These are phyloP conservation scores for Xiphorhynchus elegans DNA, from an alignment of 2,113 vertebrate species.

Conservation along the genomic window DNA sequence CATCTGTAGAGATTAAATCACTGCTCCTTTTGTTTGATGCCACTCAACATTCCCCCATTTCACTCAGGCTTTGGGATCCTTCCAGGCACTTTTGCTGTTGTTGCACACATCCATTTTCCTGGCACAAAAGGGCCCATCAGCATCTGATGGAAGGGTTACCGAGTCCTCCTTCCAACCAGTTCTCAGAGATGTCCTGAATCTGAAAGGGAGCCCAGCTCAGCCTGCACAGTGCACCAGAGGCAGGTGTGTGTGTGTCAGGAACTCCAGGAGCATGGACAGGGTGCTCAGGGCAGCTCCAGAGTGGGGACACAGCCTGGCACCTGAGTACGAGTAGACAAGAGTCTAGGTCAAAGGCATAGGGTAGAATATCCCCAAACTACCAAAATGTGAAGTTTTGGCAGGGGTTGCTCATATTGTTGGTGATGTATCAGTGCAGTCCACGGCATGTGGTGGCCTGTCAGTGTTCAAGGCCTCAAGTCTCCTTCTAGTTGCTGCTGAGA, in stretches of 20 bases:
- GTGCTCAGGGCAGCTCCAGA: neutral
- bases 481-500: neutral
- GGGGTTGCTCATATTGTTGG: neutral
- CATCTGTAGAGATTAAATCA: conserved; percentile 60
- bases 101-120: conserved; percentile 41
- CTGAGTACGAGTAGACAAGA: neutral
- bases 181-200: neutral
- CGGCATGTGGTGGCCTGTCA: neutral
- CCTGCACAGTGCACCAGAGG: neutral
- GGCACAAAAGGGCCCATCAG: conserved; percentile 27
- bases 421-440: neutral
- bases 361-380: neutral
- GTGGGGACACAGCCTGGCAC: neutral
- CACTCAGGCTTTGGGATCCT: conserved; percentile 34
- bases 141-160: conserved; percentile 10
- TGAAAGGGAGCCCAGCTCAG: neutral
- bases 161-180: neutral
- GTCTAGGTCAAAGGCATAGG: neutral
- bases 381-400: neutral
- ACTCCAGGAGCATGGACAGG: neutral
- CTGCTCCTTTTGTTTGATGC: conserved; percentile 39
- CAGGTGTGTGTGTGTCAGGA: neutral
- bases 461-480: neutral
- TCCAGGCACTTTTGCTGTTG: conserved; percentile 58
- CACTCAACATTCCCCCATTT: conserved; percentile 62